Base-by-base conservation (phyloP, 2,888 invertebrate species). In the Aphelenchoides bicaudatus region DNA sequence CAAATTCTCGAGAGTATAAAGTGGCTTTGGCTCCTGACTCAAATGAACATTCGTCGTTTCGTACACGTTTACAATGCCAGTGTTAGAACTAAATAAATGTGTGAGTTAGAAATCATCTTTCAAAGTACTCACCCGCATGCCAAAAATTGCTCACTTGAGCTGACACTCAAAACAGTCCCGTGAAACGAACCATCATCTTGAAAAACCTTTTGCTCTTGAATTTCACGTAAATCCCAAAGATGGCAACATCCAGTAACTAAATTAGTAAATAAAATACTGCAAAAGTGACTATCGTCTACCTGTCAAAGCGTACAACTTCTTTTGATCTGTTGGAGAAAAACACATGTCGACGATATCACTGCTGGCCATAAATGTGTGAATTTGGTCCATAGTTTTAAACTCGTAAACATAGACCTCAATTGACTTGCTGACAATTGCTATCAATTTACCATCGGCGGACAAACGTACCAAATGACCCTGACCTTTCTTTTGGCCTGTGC, bases 51-150 rank as follows among this genome's bases (percentile, higher is more conserved):
- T 49, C 25, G 43, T 21, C 30, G 49, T 34, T 3, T 65, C 56
- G 56, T 67, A 67, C 3, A 67, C 66, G 37, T 67, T 67, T 8
- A 67, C 62, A 23, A 67, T 58, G 5, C 69, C 67, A 10, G 70
- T 67, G 39, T 57, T 70, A 6, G 70, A 66, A 16, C 63, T 66
- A 51, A 46, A 60, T 38, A 8, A 5, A n/a, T n/a, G 5, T 13
- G 2, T 13, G 13, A 2, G 43, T 16, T 4, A 34, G 47, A 3
- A n/a, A n/a, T 46, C 2, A 19, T 46, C 23, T 23, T n/a, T 2
- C 1, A 48, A 19, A 30, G 13, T 8, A 28, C 54, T 13, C 54
- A 66, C 64, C 66, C 67, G 43, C 58, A 59, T 27, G 67, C 67
- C 23, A 67, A 16, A 43, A 67, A 67, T 29, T 71, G 67, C n/a